Conservation (phyloP, 2,888 invertebrate genomes). For the Bimastos eiseni region DNA sequence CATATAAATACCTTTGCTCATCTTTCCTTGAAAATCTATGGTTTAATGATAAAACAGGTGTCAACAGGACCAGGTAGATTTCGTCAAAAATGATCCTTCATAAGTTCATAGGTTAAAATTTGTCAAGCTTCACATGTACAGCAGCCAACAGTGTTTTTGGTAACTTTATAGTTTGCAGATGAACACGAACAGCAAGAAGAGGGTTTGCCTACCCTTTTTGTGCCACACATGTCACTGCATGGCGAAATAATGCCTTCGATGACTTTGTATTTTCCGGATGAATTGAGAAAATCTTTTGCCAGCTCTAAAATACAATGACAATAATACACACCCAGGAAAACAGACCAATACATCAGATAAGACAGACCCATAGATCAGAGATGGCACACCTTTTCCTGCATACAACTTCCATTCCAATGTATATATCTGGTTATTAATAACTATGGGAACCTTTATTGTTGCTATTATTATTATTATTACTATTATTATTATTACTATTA, state of each 20-base stretch:
- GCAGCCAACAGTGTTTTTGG: background rate
- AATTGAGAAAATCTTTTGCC: constrained; percentile 82
- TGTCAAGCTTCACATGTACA: background rate
- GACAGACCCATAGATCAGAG: background rate
- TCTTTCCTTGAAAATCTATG: too few species aligned
- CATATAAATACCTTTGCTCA: too few species aligned
- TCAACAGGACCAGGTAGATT: too few species aligned
- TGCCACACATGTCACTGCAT: constrained; percentile 83
- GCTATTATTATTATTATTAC: too few species aligned
- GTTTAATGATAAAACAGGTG: too few species aligned
- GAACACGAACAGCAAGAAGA: background rate
- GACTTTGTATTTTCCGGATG: constrained; percentile 74
- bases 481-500: too few species aligned
- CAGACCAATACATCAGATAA: background rate
- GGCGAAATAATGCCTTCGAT: constrained; percentile 93
- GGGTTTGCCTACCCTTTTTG: constrained; percentile 69
- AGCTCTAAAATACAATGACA: constrained; percentile 72
- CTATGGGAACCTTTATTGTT: too few species aligned
- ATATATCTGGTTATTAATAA: background rate
- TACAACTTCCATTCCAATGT: background rate
- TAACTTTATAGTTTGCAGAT: background rate
- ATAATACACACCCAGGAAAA: too few species aligned
- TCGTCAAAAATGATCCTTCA: too few species aligned
- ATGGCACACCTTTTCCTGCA: background rate
- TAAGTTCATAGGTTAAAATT: too few species aligned